phyloP scores from a whole-genome alignment of 2,113 vertebrate species.

The Monarcha castaneiventris region DNA sequence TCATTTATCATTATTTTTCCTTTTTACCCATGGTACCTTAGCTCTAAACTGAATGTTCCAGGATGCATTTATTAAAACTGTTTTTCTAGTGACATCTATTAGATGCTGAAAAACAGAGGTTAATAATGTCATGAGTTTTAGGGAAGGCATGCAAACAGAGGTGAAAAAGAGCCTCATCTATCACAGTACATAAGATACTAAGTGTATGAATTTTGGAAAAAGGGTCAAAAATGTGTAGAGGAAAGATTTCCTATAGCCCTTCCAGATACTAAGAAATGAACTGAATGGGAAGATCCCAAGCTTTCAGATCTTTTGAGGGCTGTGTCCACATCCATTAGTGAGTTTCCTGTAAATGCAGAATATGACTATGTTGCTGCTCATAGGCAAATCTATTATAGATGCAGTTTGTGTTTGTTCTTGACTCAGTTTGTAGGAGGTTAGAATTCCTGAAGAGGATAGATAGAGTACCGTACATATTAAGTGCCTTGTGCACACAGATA shows the following conservation, averaged over 20 bases:
- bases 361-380: neutral
- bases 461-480: neutral
- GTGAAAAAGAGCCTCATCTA: conserved; percentile 28
- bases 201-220: conserved; percentile 43
- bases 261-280: neutral
- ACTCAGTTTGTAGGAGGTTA: neutral
- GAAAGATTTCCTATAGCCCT: neutral
- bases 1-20: conserved; percentile 68
- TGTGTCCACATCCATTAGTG: neutral
- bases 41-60: conserved; percentile 47
- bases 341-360: conserved; percentile 33
- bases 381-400: neutral
- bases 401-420: neutral
- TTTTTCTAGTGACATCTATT: conserved; percentile 53
- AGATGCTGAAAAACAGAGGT: conserved; percentile 62
- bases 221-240: neutral
- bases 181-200: conserved; percentile 10
- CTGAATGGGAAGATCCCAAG: neutral
- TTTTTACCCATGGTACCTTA: conserved; percentile 49
- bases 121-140: conserved; percentile 49
- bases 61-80: conserved; percentile 57
- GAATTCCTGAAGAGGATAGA: neutral
- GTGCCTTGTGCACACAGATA: neutral
- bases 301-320: neutral
- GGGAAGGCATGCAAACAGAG: conserved; percentile 19